Base-by-base conservation (phyloP, 2,113 vertebrate species). In the Passer montanus region DNA sequence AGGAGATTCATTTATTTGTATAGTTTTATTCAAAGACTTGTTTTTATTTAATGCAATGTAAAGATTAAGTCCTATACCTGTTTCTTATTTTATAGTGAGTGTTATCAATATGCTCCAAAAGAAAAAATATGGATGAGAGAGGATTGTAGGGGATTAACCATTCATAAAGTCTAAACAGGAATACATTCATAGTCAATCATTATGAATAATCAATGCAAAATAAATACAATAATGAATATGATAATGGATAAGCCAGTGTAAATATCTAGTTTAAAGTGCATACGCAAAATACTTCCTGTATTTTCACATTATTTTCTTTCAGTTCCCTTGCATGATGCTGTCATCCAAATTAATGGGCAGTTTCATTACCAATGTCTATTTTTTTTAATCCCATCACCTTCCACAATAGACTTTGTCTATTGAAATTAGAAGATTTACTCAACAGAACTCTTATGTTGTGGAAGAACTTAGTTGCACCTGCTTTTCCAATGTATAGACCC, bases 141-240 rank as follows among this genome's bases (percentile, higher is more conserved):
- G 22, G 16, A 64, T 68, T 49, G 24, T 76, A 73, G 24, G 20
- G n/a, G 23, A 89, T 89, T 79, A 91, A 60, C 62, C 49, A 79
- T 76, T 84, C 20, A 69, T 75, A 92, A 91, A 91, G 84, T 68
- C 60, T 78, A 92, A 94, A 89, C 20, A 72, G 22, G 37, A 97
- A 87, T 62, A 80, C 20, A 67, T 84, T 94, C 60, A 49, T 28
- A 78, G 66, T 75, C 52, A 55, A 87, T 94, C 43, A 74, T 72
- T 67, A 95, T 91, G 58, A 94, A 89, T 91, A 92, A 81, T 90
- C n/a, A 0, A 92, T 75, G 52, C 24, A 96, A 94, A 94, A 94
- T 89, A 92, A 93, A 94, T 75, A 89, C 39, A 87, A 75, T 90
- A 89, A 94, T 84, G 33, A 89, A 59, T 14, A 43, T 55, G 2